phyloP scores from a whole-genome alignment of 2,113 vertebrate species.

The Rostratula benghalensis region DNA sequence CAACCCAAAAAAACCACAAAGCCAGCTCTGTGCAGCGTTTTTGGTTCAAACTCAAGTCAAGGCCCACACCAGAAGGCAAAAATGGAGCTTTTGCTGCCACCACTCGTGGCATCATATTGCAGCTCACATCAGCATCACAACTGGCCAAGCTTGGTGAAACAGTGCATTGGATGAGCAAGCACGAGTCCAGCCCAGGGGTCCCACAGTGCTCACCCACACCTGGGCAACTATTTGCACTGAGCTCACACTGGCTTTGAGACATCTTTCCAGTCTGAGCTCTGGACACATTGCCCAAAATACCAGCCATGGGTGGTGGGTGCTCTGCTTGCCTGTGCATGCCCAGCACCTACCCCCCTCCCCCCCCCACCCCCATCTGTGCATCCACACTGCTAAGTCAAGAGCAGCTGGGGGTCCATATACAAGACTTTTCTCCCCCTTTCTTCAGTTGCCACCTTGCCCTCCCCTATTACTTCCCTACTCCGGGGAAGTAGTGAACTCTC shows the following conservation, averaged over 20 bases:
- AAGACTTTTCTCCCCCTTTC: neutral
- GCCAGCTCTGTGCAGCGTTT: neutral
- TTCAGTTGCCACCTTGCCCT: neutral
- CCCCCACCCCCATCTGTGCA: neutral
- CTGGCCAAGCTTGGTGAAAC: neutral
- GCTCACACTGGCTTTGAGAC: fast-evolving
- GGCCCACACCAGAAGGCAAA: neutral
- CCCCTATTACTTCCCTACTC: neutral
- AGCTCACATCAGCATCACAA: neutral
- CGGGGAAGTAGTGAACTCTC: neutral
- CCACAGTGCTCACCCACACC: neutral
- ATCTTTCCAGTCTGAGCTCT: neutral
- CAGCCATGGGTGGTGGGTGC: too few relatives aligned
- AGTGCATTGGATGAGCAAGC: neutral
- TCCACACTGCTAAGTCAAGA: neutral
- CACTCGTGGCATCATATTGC: fast-evolving
- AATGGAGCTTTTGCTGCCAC: neutral
- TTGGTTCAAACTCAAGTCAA: neutral
- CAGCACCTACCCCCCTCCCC: neutral
- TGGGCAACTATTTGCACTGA: neutral
- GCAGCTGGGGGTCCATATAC: neutral
- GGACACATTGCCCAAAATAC: fast-evolving
- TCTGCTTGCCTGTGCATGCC: neutral
- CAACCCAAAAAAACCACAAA: too few relatives aligned
- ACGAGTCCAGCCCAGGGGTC: neutral